Evolutionary conservation across 1,140 invertebrate species (phyloP).

Genomic region (Aradophagus sp.): DNA sequence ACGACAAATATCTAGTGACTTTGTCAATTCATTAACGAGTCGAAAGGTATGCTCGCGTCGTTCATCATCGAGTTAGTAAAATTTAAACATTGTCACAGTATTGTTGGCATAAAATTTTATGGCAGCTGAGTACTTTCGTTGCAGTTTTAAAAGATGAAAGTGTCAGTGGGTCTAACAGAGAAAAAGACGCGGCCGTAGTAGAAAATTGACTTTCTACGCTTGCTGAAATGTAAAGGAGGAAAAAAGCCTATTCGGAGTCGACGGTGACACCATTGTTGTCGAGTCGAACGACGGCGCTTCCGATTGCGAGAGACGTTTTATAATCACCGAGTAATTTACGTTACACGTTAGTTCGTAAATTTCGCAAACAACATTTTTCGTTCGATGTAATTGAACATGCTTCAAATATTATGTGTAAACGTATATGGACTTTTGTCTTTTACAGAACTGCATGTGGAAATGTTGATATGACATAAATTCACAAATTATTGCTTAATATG

Average conservation of each 20-base stretch:
- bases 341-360: too few species aligned
- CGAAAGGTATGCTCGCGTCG: slow-evolving; percentile 9
- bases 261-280: slow-evolving; percentile 28
- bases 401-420: too few species aligned
- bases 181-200: slow-evolving; percentile 19
- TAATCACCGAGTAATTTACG: too few species aligned
- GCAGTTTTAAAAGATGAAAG: slow-evolving; percentile 41
- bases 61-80: slow-evolving; percentile 33
- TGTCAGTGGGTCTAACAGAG: slow-evolving; percentile 23
- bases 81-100: slow-evolving; percentile 26
- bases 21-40: slow-evolving; percentile 29
- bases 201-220: slow-evolving; percentile 47
- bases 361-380: too few species aligned
- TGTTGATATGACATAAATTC: too few species aligned
- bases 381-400: too few species aligned
- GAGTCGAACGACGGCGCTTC: too few species aligned
- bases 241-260: slow-evolving; percentile 26
- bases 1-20: too few species aligned
- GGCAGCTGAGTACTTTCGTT: slow-evolving; percentile 39
- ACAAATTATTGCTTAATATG: too few species aligned
- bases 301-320: too few species aligned
- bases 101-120: slow-evolving; percentile 44
- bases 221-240: slow-evolving; percentile 26
- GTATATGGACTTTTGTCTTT: too few species aligned
- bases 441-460: too few species aligned